Evolutionary conservation across 2,113 vertebrate genomes (phyloP).

Genomic region (Thomomys bottae): DNA sequence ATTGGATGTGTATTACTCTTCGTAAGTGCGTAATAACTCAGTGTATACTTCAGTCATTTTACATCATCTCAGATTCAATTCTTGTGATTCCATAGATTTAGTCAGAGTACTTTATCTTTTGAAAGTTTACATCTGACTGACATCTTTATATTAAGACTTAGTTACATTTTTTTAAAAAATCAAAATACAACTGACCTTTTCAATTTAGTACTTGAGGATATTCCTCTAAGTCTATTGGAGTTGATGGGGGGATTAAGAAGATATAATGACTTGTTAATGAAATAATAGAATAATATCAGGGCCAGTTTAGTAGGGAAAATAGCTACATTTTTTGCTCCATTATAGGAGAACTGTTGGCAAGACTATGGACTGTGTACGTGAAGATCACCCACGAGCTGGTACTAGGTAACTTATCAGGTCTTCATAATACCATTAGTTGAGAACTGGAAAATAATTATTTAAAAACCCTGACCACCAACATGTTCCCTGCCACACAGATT

Average conservation of each 20-base stretch:
- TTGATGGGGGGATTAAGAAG: background rate
- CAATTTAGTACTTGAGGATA: background rate
- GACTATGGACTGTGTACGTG: background rate
- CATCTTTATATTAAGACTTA: background rate
- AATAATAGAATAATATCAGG: background rate
- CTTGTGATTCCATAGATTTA: background rate
- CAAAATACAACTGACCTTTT: background rate
- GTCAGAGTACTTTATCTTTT: background rate
- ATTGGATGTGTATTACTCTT: background rate
- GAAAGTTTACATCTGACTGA: background rate
- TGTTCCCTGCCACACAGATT: background rate
- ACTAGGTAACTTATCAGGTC: background rate
- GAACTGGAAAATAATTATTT: background rate
- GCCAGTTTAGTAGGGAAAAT: background rate
- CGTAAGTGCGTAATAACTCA: background rate
- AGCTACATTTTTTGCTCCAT: background rate
- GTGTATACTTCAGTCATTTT: background rate
- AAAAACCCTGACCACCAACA: background rate
- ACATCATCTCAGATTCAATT: background rate
- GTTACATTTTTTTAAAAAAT: background rate
- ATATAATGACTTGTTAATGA: background rate
- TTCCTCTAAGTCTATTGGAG: background rate
- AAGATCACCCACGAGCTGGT: background rate
- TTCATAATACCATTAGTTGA: background rate
- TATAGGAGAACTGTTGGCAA: background rate